Conservation (phyloP, 1,140 invertebrate genomes). For the Drosophila saltans region DNA sequence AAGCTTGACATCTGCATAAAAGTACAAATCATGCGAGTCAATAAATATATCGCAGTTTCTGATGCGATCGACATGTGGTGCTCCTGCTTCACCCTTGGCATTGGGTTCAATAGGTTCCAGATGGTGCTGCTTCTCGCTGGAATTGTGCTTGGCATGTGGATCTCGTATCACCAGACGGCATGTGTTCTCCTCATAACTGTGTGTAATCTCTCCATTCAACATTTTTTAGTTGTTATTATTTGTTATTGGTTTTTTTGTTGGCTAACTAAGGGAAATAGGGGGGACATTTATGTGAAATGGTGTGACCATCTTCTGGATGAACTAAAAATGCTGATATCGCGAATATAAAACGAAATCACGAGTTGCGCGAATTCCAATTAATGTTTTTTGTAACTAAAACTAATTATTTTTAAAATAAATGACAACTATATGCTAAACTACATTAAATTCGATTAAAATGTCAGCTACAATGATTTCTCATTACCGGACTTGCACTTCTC, state of each 20-base stretch:
- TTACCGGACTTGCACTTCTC: background rate
- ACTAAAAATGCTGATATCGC: background rate
- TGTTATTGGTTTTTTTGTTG: conserved; percentile 8
- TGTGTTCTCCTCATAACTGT: conserved; percentile 66
- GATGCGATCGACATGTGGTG: conserved; percentile 65
- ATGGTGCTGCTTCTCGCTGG: conserved; percentile 51
- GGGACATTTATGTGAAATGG: conserved; percentile 4
- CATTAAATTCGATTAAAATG: too few species aligned
- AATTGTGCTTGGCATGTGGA: conserved; percentile 39
- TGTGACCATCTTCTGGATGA: background rate
- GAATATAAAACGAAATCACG: background rate
- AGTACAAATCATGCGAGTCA: conserved; percentile 73
- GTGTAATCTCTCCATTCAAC: conserved; percentile 71
- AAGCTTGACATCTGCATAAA: conserved; percentile 73
- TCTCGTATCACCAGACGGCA: conserved; percentile 65
- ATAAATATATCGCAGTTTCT: conserved; percentile 78
- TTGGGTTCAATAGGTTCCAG: conserved; percentile 13
- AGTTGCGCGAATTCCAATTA: background rate
- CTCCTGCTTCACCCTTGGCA: conserved; percentile 16
- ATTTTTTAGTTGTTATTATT: conserved; percentile 55
- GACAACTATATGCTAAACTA: too few species aligned
- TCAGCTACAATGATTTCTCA: too few species aligned
- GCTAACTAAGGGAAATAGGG: conserved; percentile 5
- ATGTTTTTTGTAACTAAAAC: too few species aligned
- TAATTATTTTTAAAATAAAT: too few species aligned